Evolutionary conservation across 2,888 invertebrate genomes (phyloP).

Genomic region (Amphipyra tragopoginis): DNA sequence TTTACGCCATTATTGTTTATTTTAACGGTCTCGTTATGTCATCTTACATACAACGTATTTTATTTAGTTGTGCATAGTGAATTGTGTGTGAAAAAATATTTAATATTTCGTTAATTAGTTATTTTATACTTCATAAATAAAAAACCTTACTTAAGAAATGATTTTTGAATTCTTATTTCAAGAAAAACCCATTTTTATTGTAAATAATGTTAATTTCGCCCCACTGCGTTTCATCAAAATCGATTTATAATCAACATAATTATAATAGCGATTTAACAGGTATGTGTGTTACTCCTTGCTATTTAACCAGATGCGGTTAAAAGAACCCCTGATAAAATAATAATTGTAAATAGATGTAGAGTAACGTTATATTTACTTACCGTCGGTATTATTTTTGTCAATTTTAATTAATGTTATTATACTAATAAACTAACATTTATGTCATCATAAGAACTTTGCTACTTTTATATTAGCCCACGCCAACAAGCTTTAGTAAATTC

Average conservation of each 20-base stretch:
- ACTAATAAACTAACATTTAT: conserved; percentile 3
- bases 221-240: conserved; percentile 4
- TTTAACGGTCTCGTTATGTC: neutral
- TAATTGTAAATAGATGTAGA: no score
- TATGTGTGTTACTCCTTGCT: no score
- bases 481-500: no score
- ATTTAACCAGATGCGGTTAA: no score
- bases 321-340: no score
- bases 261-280: no score
- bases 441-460: no score
- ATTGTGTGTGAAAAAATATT: conserved; percentile 58
- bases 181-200: conserved; percentile 24
- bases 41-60: conserved; percentile 8
- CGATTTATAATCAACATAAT: neutral
- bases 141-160: conserved; percentile 36
- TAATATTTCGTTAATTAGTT: conserved; percentile 56
- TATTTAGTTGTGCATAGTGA: conserved; percentile 45
- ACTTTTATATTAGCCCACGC: no score
- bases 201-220: neutral
- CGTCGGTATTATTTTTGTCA: neutral
- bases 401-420: neutral
- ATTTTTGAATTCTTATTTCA: conserved; percentile 48
- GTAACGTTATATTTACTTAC: neutral
- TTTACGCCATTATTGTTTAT: conserved; percentile 13
- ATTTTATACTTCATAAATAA: conserved; percentile 57